phyloP scores from a whole-genome alignment of 53 echinoderm and acorn worm genomes.

The Zoroaster sp. region DNA sequence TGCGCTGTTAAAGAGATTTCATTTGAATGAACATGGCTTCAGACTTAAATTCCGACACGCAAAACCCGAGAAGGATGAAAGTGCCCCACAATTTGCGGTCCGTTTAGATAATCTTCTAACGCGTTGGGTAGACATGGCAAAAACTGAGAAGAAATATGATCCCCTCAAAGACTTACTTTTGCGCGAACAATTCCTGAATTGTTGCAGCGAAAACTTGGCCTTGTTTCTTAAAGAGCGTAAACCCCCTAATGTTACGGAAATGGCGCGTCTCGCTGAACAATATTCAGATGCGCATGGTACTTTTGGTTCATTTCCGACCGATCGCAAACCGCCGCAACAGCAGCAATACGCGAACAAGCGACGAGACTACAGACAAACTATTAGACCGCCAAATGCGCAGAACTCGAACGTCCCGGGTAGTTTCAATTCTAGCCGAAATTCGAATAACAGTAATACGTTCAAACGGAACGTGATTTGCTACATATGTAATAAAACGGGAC shows the following conservation, averaged over 20 bases:
- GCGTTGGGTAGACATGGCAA: neutral
- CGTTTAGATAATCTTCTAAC: neutral
- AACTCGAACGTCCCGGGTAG: neutral
- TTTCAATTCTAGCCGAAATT: neutral
- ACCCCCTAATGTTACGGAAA: too few relatives aligned
- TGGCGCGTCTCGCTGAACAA: conserved; percentile 14
- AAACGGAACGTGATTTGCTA: neutral
- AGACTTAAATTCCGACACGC: neutral
- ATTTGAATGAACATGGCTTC: neutral
- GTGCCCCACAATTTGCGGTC: neutral
- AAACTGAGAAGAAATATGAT: neutral
- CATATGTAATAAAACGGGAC: neutral
- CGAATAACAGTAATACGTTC: neutral
- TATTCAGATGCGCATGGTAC: conserved; percentile 3
- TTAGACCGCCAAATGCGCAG: too few relatives aligned
- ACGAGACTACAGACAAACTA: too few relatives aligned
- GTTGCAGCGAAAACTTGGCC: too few relatives aligned
- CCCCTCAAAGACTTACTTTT: neutral
- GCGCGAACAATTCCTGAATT: neutral
- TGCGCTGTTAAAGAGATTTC: neutral
- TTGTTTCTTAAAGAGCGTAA: too few relatives aligned
- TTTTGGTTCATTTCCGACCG: neutral
- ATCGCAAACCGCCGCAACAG: too few relatives aligned
- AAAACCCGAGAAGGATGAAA: conserved; percentile 5
- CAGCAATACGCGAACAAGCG: too few relatives aligned